Evolutionary conservation across 2,888 invertebrate species (phyloP), one percentile per base, ranked within the genome.

Genomic region (Eristalinus sepulchralis): DNA sequence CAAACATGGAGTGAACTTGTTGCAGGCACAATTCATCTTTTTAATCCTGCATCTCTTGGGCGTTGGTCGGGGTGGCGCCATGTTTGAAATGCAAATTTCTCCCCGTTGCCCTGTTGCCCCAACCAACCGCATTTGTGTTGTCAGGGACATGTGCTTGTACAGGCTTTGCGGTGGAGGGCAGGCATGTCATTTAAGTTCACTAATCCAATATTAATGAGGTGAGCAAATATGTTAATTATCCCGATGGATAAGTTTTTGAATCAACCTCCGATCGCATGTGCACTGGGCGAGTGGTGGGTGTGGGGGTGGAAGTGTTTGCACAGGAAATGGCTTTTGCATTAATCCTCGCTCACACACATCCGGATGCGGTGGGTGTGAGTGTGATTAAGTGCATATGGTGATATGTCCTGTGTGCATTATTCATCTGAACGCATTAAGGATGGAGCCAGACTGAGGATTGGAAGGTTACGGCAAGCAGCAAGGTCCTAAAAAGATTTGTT

Each of bases 171-270:
- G 63, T 34, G 47, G 20, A 1, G 20, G 8, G 34, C 27, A 34
- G 20, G 66, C n/a, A 59, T 55, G 60, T 73, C 47, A 80, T 62
- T 53, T 67, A 72, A 67, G 73, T 80, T 68, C 57, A 73, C 80
- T 80, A 80, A 80, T 68, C 73, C 36, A 80, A 73, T 80, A 73
- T 80, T 80, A 80, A 80, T 73, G 80, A 80, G 80, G 63, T 80
- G 13, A 33, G 80, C 47, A 80, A 80, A 73, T 75, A 68, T 80
- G 73, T 39, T 80, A 59, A 80, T 63, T 62, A 73, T 73, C 60
- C 4, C 13, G 62, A 68, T 6, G 60, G 59, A 64, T 55, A 53
- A 53, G 33, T 47, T 62, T 71, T 47, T 47, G 39, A 47, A 53
- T 53, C 22, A 22, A 72, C 47, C 47, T 47, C 47, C 47, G 47